Conservation (phyloP, 2,888 invertebrate genomes). For the Drosophila affinis region DNA sequence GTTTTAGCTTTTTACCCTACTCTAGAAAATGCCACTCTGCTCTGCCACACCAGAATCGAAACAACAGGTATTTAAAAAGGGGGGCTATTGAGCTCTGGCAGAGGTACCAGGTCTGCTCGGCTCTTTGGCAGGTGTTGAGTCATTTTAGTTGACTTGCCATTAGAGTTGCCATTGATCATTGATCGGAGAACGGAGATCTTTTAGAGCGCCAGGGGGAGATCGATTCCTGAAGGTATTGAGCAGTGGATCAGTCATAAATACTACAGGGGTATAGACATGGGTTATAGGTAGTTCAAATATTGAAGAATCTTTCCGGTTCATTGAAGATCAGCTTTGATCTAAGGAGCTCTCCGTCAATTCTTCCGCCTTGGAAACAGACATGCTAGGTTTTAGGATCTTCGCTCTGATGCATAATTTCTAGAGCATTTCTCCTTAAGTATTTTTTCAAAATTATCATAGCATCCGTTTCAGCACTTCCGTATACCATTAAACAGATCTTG, state of each 20-base stretch:
- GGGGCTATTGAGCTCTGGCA: not conserved
- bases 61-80: not conserved
- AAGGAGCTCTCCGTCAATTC: no score
- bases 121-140: slow-evolving; percentile 72
- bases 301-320: no score
- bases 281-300: no score
- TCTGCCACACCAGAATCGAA: not conserved
- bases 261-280: not conserved
- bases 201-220: slow-evolving; percentile 7
- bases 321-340: no score
- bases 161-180: slow-evolving; percentile 70
- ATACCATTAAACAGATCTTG: not conserved
- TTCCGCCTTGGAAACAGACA: no score
- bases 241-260: not conserved
- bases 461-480: not conserved
- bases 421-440: no score
- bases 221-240: not conserved
- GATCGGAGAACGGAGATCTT: slow-evolving; percentile 17
- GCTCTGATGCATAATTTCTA: no score
- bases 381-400: no score
- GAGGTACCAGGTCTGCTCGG: slow-evolving; percentile 10
- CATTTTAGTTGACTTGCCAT: slow-evolving; percentile 63
- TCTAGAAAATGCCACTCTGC: not conserved
- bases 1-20: slow-evolving; percentile 33
- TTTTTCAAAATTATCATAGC: no score